Evolutionary conservation across 1,140 invertebrate species (phyloP).

Genomic region (Leptinotarsa defecta): DNA sequence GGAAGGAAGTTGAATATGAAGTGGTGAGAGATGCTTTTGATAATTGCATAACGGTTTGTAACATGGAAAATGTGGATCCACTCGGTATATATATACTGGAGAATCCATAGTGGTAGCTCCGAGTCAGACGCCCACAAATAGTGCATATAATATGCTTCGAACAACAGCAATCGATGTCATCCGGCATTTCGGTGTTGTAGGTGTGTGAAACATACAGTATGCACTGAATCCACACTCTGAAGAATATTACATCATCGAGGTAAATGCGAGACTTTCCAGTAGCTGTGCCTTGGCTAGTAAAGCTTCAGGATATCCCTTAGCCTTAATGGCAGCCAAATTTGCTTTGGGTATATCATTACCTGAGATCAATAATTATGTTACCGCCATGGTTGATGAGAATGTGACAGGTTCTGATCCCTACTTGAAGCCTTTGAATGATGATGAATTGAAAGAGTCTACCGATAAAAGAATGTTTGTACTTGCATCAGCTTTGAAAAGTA

Average conservation of each 20-base stretch:
- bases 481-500: conserved; percentile 72
- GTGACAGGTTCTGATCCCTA: conserved; percentile 94
- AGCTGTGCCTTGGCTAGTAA: conserved; percentile 98
- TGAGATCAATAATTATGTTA: conserved; percentile 92
- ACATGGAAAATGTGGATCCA: conserved; percentile 99
- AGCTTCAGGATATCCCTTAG: conserved; percentile 92
- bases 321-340: conserved; percentile 97
- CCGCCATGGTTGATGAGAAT: conserved; percentile 96
- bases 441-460: conserved; percentile 90
- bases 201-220: conserved; percentile 99
- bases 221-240: conserved; percentile 92
- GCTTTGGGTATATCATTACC: conserved; percentile 87
- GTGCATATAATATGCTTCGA: conserved; percentile 93
- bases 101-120: conserved; percentile 99
- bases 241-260: conserved; percentile 93
- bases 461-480: conserved; percentile 97
- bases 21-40: too few relatives aligned
- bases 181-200: conserved; percentile 74
- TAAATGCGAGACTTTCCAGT: conserved; percentile 94
- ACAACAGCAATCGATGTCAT: conserved; percentile 96
- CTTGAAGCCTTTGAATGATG: conserved; percentile 75
- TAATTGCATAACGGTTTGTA: conserved; percentile 99
- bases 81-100: conserved; percentile 98
- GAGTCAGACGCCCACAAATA: conserved; percentile 95
- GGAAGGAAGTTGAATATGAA: too few relatives aligned